Percentiles rank a stretch among this genome's conserved stretches.
Conservation (phyloP, 2,113 vertebrate species). For the Pristiophorus japonicus region DNA sequence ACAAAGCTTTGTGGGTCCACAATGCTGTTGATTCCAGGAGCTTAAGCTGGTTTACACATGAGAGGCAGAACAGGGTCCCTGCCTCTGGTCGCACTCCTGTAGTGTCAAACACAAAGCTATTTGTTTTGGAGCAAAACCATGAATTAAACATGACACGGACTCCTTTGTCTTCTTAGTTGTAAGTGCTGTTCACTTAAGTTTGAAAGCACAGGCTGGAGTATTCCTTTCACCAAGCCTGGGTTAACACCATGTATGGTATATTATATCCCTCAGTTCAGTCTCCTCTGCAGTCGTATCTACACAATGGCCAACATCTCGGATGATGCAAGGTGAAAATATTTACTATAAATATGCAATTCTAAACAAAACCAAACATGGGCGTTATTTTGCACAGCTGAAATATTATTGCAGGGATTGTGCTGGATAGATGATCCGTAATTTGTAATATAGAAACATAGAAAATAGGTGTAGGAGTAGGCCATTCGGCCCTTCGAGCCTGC, state of each 20-base stretch:
- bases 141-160: not conserved
- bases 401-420: not conserved
- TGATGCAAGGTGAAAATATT: not conserved
- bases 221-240: not conserved
- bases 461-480: no score
- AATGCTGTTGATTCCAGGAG: not conserved
- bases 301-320: not conserved
- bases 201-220: not conserved
- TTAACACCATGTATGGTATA: not conserved
- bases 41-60: not conserved
- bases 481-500: no score
- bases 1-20: not conserved
- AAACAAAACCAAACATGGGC: not conserved
- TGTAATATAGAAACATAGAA: no score
- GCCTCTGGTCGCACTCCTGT: not conserved
- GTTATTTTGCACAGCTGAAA: not conserved
- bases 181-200: not conserved
- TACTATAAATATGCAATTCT: not conserved
- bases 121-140: conserved; percentile 21
- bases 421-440: not conserved
- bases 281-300: not conserved
- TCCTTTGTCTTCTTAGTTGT: not conserved
- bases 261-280: not conserved
- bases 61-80: not conserved
- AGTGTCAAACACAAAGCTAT: conserved; percentile 8